Evolutionary conservation across 2,113 vertebrate species (phyloP), one percentile per base, ranked within the genome.

Genomic region (Scatophagus argus): DNA sequence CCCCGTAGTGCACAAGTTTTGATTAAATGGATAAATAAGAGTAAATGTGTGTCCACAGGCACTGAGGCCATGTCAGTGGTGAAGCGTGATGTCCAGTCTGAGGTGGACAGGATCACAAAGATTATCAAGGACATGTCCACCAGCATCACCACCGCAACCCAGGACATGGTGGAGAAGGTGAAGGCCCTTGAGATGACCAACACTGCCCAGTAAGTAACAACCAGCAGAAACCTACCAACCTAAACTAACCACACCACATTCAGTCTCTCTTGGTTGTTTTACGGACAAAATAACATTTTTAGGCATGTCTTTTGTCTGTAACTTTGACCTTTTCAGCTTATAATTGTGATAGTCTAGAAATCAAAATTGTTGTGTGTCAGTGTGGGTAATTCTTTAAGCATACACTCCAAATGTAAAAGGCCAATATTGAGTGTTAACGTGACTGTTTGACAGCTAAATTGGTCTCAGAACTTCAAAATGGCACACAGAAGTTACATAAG

Each of bases 141-240:
- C 71, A 75, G 54, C 67, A 3, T 89, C 72, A 69, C 58, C 56
- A 6, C 9, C 1, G 39, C 72, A 1, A 77, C 87, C 31, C 66
- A 85, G 74, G 87, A 89, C 8, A 55, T 93, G 51, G 70, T 93
- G 74, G 88, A 93, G 60, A 88, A 82, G 55, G 54, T 93, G 38
- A 93, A 92, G 84, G 25, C 79, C 23, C 49, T 87, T 1, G 84
- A 92, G 62, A 51, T 93, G 81, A 73, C 85, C 81, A 86, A 71
- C 88, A 77, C 81, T 21, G 91, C 92, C 8, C 88, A 89, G 93
- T 94, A 73, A 92, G 90, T 91, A 14, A 34, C 55, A 11, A 14
- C 36, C 64, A 29, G 19, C 36, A 56, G 16, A 47, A 17, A 2
- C 25, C 5, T 63, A 7, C 32, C 0, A 46, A 8, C 34, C 6